These are phyloP conservation scores for Ypsolopha scabrella DNA, from an alignment of 2,888 invertebrate genomes.

Conservation along the genomic window DNA sequence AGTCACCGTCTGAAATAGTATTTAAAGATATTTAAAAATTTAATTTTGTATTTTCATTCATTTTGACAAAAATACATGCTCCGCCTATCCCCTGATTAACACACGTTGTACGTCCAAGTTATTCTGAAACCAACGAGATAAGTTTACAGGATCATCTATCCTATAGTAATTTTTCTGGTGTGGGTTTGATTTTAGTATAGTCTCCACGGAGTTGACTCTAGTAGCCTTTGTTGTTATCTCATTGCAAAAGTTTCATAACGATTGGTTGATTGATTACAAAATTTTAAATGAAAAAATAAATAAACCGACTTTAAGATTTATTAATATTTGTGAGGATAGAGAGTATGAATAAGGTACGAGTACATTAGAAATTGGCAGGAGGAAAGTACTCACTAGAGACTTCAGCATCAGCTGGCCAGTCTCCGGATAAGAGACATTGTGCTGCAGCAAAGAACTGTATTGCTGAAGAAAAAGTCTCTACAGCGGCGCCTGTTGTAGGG, in stretches of 20 bases:
- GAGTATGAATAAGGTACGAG: not conserved
- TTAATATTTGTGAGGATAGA: not conserved
- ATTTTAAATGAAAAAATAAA: not conserved
- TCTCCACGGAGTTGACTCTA: too few species aligned
- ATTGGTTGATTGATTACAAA: not conserved
- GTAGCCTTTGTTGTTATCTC: too few species aligned
- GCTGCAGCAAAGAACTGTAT: conserved; percentile 4
- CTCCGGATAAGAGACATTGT: conserved; percentile 2
- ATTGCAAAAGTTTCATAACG: not conserved
- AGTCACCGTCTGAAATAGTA: conserved; percentile 16
- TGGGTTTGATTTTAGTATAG: too few species aligned
- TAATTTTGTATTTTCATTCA: not conserved
- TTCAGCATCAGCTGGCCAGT: conserved; percentile 4
- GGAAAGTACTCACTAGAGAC: not conserved
- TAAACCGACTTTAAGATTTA: not conserved
- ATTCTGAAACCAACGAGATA: too few species aligned
- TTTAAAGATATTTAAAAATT: too few species aligned
- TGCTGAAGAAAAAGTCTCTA: conserved; percentile 3
- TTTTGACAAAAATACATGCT: too few species aligned
- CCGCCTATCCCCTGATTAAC: not conserved
- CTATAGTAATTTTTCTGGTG: too few species aligned
- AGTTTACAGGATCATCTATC: too few species aligned
- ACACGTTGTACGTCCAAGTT: too few species aligned
- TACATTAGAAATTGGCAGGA: not conserved
- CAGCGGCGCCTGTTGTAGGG: conserved; percentile 3